These are phyloP conservation scores for Apis mellifera DNA, from an alignment of 1,140 invertebrate species.

Conservation along the genomic window DNA sequence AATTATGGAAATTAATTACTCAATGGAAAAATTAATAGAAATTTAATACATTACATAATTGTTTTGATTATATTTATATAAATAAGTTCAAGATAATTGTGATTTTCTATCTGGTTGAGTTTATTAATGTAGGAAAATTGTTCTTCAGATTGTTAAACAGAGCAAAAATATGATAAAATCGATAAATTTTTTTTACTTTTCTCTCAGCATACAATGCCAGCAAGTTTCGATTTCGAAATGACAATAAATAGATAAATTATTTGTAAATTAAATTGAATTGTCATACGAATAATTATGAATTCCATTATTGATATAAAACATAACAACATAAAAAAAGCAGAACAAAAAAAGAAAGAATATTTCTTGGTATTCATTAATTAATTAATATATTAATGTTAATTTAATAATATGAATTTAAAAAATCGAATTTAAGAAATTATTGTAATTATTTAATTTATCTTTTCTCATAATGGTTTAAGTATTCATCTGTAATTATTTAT, in stretches of 20 bases:
- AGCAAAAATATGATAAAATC: conserved; percentile 19
- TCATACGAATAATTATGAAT: not conserved
- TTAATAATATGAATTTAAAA: too few species aligned
- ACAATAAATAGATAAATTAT: not conserved
- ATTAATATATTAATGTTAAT: not conserved
- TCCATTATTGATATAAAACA: not conserved
- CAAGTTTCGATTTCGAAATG: not conserved
- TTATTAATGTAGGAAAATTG: conserved; percentile 26
- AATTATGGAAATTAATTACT: too few species aligned
- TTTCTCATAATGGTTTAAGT: too few species aligned
- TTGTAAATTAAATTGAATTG: not conserved
- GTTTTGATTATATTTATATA: conserved; percentile 1
- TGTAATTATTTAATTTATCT: too few species aligned
- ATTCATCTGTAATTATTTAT: too few species aligned
- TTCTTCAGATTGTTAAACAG: not conserved
- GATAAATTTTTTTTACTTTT: not conserved
- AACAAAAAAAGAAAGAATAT: not conserved
- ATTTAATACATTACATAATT: conserved; percentile 1
- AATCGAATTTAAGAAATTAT: not conserved
- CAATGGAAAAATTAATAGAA: too few species aligned
- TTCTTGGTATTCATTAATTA: not conserved
- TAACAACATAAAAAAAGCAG: not conserved
- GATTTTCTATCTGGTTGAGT: conserved; percentile 24
- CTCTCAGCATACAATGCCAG: not conserved
- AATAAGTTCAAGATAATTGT: not conserved